Conservation (phyloP, 2,113 vertebrate species). For the Osmerus eperlanus region DNA sequence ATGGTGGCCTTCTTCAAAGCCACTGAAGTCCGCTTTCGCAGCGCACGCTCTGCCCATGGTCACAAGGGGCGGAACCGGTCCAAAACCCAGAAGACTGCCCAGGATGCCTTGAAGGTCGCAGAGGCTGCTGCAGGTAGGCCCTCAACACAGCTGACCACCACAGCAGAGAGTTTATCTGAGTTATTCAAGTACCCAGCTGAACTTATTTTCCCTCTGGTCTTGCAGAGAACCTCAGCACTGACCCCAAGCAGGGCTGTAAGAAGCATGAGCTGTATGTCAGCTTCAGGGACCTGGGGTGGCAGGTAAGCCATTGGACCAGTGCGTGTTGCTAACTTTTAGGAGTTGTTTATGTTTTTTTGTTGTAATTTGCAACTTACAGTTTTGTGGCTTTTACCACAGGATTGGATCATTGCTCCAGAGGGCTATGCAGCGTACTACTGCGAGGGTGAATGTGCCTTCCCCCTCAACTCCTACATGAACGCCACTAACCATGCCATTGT, state of each 20-base stretch:
- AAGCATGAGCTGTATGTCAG: slow-evolving; percentile 97
- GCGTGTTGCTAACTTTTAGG: neutral
- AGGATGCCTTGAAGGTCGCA: slow-evolving; percentile 83
- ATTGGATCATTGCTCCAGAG: slow-evolving; percentile 97
- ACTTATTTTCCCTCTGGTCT: neutral
- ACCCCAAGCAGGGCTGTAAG: slow-evolving; percentile 92
- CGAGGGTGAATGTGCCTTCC: slow-evolving; percentile 95
- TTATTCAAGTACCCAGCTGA: too few relatives aligned
- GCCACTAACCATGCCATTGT: slow-evolving; percentile 97
- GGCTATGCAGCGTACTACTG: slow-evolving; percentile 96
- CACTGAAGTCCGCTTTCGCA: slow-evolving; percentile 86
- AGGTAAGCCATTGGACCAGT: slow-evolving; percentile 74
- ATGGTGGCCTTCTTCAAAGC: slow-evolving; percentile 95
- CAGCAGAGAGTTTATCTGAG: neutral
- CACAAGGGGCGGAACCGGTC: slow-evolving; percentile 85
- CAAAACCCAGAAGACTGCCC: slow-evolving; percentile 79
- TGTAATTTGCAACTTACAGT: neutral
- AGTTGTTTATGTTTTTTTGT: neutral
- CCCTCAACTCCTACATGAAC: slow-evolving; percentile 97
- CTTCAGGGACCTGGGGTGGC: slow-evolving; percentile 97
- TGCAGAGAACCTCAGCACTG: slow-evolving; percentile 83
- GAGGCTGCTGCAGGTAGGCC: slow-evolving; percentile 74
- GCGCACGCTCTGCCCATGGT: slow-evolving; percentile 79
- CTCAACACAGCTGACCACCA: too few relatives aligned
- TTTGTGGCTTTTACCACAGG: slow-evolving; percentile 64